Percentiles rank a stretch among this genome's conserved stretches.
These are phyloP conservation scores for Phalacrocorax aristotelis DNA, from an alignment of 2,113 vertebrate species.

Conservation along the genomic window DNA sequence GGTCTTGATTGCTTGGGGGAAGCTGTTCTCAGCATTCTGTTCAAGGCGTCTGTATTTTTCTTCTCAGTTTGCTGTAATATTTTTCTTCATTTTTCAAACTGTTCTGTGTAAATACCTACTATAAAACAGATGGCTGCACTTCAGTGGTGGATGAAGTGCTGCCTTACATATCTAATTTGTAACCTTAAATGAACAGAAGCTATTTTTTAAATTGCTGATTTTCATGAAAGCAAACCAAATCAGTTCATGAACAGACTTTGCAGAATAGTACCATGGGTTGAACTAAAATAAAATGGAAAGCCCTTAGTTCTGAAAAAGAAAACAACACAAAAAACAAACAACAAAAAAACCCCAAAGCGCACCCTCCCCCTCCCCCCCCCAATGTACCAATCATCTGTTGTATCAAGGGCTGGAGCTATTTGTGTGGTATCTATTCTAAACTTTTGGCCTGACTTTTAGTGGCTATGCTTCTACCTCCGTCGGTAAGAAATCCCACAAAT, in stretches of 20 bases:
- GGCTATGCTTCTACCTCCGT: neutral
- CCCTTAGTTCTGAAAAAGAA: neutral
- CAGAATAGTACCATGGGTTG: neutral
- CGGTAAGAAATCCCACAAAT: neutral
- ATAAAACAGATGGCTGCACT: constrained; percentile 53
- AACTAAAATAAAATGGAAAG: neutral
- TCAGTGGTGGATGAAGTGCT: constrained; percentile 29
- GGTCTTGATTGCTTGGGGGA: neutral
- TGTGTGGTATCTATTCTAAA: neutral
- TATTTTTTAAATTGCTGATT: constrained; percentile 11
- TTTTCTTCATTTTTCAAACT: constrained; percentile 13
- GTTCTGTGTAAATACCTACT: neutral
- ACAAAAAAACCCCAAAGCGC: too few species aligned
- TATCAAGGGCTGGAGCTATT: neutral
- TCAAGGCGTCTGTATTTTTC: neutral
- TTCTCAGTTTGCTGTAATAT: constrained; percentile 10
- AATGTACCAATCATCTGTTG: neutral
- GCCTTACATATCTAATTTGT: constrained; percentile 1
- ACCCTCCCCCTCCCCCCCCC: too few species aligned
- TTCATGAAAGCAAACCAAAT: neutral
- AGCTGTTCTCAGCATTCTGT: neutral
- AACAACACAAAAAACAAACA: neutral
- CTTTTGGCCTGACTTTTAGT: neutral
- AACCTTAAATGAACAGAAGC: constrained; percentile 37
- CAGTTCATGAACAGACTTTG: neutral